These are phyloP conservation scores for Paratilapia polleni DNA, from an alignment of 2,113 vertebrate genomes.

Conservation along the genomic window DNA sequence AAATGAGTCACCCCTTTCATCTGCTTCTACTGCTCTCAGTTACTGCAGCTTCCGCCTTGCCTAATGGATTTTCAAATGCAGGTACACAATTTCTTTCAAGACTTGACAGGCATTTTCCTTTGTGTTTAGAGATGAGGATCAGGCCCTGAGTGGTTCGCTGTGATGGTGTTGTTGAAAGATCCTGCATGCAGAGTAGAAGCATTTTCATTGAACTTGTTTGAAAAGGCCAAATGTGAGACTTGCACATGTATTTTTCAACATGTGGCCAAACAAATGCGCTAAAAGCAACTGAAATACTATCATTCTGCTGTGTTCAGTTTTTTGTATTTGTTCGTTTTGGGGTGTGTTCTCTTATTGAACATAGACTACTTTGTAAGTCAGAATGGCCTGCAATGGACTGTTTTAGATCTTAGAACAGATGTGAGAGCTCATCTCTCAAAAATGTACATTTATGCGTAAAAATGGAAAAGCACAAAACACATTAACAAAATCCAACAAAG, in stretches of 20 bases:
- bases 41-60: slow-evolving; percentile 63
- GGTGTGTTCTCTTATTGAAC: neutral
- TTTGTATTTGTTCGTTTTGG: slow-evolving; percentile 10
- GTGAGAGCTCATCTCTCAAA: neutral
- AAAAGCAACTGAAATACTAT: slow-evolving; percentile 25
- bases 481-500: neutral
- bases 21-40: slow-evolving; percentile 65
- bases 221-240: slow-evolving; percentile 68
- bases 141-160: slow-evolving; percentile 68
- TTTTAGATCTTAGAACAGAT: neutral
- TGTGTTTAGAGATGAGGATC: slow-evolving; percentile 74
- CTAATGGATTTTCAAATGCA: slow-evolving; percentile 82
- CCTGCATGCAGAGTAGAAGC: slow-evolving; percentile 65
- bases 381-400: neutral
- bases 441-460: neutral
- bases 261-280: slow-evolving; percentile 46
- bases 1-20: slow-evolving; percentile 75
- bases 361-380: neutral
- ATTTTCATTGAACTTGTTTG: slow-evolving; percentile 68
- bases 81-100: slow-evolving; percentile 72
- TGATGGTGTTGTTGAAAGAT: slow-evolving; percentile 69
- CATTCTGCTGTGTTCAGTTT: slow-evolving; percentile 1
- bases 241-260: slow-evolving; percentile 51
- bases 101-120: slow-evolving; percentile 76
- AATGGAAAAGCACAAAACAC: neutral